Evolutionary conservation across 2,888 invertebrate genomes (phyloP), one percentile per base, ranked within the genome.

Genomic region (Phlogophora meticulosa): DNA sequence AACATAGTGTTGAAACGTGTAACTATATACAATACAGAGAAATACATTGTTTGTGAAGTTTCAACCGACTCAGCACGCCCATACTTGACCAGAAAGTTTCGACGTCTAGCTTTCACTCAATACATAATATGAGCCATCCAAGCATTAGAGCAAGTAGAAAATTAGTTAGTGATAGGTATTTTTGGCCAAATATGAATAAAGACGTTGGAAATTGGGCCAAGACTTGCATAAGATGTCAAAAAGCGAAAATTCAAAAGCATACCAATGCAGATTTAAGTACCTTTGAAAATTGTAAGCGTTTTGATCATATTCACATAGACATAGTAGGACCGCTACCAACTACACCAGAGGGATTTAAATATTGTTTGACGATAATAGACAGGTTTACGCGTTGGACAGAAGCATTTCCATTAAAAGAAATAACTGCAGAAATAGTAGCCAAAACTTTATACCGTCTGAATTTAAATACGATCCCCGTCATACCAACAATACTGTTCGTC

Each of bases 121-220:
- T 38, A 46, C 36, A 58, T 36, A 45, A 58, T 2, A 7, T 58
- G 11, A 58, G 58, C 2, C 46, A 48, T 13, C 45, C 36, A 38
- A 9, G 36, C 2, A 46, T 48, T 4, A 36, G 5, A 1, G 1
- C 48, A 20, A 59, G 17, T 13, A 36, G 28, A 0, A 59, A 40
- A 28, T 4, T 49, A 1, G 11, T 40, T 13, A 11, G 17, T 13
- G 17, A 49, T 5, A 48, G 38, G 15, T 59, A 36, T 36, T 40
- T 59, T 28, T 49, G 38, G 58, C 59, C 59, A 15, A 28, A 38
- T 5, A 28, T 59, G 40, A 48, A 59, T 11, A 17, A 13, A 0
- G 28, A 49, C 10, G 28, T 59, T 4, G 49, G 59, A 1, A 28
- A 22, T 10, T 40, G 28, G 40, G 28, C 49, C 2, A 42, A 49